Conservation (phyloP, 2,113 vertebrate species). For the Calypte anna region DNA sequence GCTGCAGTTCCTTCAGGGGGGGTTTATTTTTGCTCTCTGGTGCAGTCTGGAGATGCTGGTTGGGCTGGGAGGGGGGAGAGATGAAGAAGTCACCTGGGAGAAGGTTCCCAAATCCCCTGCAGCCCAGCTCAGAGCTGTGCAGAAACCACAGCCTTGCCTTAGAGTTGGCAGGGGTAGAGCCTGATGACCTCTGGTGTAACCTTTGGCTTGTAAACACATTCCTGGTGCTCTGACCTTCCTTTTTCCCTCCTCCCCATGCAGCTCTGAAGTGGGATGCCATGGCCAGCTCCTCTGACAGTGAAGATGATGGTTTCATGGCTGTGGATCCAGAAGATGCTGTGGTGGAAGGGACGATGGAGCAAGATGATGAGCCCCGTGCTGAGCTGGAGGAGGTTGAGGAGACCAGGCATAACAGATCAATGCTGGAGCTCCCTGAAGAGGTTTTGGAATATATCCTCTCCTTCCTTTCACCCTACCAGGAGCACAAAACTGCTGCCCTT, state of each 20-base stretch:
- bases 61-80: not conserved
- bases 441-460: conserved; percentile 97
- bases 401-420: conserved; percentile 77
- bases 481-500: conserved; percentile 96
- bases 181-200: not conserved
- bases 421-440: conserved; percentile 94
- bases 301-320: conserved; percentile 92
- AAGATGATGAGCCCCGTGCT: conserved; percentile 70
- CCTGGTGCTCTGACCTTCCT: not conserved
- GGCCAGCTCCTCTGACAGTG: conserved; percentile 91
- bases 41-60: not conserved
- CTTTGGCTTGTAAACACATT: rapidly evolving
- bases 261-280: conserved; percentile 84
- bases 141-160: not conserved
- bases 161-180: not conserved
- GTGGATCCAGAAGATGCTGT: conserved; percentile 89
- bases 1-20: not conserved
- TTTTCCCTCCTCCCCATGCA: not conserved
- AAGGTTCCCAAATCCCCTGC: not conserved
- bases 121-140: not conserved
- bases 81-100: not conserved
- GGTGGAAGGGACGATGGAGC: conserved; percentile 77
- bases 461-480: conserved; percentile 97
- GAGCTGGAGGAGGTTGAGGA: conserved; percentile 66
- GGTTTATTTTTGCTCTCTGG: not conserved